phyloP scores from a whole-genome alignment of 2,797 vertebrate genomes.

The Pantherophis vulpinus region DNA sequence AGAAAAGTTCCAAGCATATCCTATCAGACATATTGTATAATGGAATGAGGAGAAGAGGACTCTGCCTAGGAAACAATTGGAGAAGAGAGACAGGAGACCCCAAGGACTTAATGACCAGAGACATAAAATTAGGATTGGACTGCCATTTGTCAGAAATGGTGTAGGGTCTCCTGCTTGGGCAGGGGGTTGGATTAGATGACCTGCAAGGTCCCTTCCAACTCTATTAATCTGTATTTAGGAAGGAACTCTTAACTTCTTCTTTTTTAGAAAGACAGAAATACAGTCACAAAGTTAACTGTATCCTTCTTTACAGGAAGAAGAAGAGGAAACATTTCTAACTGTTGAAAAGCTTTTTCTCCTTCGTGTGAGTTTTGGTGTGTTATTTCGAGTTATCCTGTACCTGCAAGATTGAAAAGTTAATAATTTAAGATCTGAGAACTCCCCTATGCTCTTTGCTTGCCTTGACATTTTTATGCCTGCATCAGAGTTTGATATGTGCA shows the following conservation, averaged over 20 bases:
- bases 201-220: too few relatives aligned
- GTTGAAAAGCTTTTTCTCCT: background rate
- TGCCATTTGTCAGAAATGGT: too few relatives aligned
- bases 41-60: background rate
- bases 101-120: background rate
- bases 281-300: background rate
- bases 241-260: background rate
- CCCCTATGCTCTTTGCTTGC: constrained; percentile 17
- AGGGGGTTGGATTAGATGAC: too few relatives aligned
- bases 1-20: background rate
- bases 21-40: background rate
- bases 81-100: background rate
- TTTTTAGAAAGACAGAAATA: background rate
- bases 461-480: constrained; percentile 29
- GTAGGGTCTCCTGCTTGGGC: too few relatives aligned
- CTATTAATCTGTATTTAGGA: background rate
- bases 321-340: background rate
- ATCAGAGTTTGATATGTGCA: constrained; percentile 7
- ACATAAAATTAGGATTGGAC: background rate
- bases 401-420: constrained; percentile 22
- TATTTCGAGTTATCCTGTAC: background rate
- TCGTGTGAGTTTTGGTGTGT: background rate
- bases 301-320: background rate
- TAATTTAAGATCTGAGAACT: constrained; percentile 19
- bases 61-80: background rate